phyloP scores from a whole-genome alignment of 1,140 invertebrate genomes.

The Trachymyrmex cornetzi region DNA sequence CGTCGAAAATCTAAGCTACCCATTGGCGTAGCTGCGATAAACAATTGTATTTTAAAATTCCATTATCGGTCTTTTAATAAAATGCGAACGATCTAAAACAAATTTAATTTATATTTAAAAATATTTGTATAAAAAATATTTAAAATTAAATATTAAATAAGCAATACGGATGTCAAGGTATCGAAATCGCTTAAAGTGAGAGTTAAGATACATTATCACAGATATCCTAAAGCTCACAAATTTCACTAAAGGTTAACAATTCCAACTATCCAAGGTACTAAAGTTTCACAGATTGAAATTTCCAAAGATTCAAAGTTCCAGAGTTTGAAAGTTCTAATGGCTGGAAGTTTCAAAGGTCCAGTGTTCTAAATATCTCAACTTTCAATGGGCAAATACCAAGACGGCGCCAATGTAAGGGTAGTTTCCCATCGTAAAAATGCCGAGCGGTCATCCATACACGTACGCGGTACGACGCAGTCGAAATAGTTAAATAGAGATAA shows the following conservation, averaged over 20 bases:
- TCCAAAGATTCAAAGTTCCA: constrained; percentile 54
- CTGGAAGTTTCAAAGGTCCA: constrained; percentile 45
- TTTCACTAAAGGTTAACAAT: constrained; percentile 58
- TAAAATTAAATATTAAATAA: neutral
- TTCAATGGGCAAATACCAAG: constrained; percentile 7
- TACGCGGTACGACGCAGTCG: constrained; percentile 25
- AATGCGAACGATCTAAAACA: neutral
- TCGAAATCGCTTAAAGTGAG: neutral
- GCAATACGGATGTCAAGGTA: neutral
- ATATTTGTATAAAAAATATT: neutral
- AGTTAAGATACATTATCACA: constrained; percentile 2
- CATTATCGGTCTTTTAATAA: neutral
- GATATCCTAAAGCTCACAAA: constrained; percentile 31
- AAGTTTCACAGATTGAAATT: constrained; percentile 62
- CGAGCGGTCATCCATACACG: constrained; percentile 23
- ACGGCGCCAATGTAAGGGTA: constrained; percentile 46
- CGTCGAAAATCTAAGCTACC: constrained; percentile 60
- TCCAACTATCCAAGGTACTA: constrained; percentile 53
- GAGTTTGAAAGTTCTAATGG: constrained; percentile 53
- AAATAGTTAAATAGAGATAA: constrained; percentile 69
- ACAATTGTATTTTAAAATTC: neutral
- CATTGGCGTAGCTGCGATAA: neutral
- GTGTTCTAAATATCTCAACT: constrained; percentile 56
- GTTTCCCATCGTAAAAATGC: constrained; percentile 53
- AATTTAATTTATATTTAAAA: neutral